Evolutionary conservation across 2,888 invertebrate genomes (phyloP), one percentile per base, ranked within the genome.

Genomic region (Mamestra brassicae): DNA sequence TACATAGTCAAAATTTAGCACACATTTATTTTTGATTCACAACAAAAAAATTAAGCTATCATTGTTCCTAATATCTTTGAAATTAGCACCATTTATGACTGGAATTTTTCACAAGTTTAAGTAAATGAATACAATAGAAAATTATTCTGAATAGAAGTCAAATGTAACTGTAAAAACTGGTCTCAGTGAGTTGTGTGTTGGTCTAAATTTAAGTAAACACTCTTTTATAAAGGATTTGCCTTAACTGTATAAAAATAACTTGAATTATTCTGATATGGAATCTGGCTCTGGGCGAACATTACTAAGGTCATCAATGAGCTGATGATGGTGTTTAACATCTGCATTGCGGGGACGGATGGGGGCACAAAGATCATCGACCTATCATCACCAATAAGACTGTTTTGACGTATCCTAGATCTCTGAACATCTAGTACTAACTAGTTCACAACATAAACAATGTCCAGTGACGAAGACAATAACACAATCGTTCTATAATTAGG

Each of bases 401-500:
- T 69, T 61, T 61, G 69, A 64, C n/a, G 26, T 60, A 52, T 54
- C 71, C 71, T 54, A 81, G 54, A 69, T 50, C 66, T 47, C 42
- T 17, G 38, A 85, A 76, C 74, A 70, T 75, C 76, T 76, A 69
- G 76, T 74, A 78, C 50, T 63, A 69, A 77, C 73, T 81, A 80
- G 81, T 80, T 75, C 77, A 88, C 82, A 88, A 89, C 87, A 90
- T 83, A 92, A 92, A 92, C 89, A 93, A 85, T 76, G 78, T 84
- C 72, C 87, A 88, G 84, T 84, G 86, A 90, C 83, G 86, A 89
- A 76, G 85, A 89, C 87, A 91, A 89, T 85, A 90, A 88, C 87
- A 89, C 89, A 87, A 88, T 89, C 85, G 83, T 89, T 89, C 93
- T 93, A 91, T 91, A 92, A 88, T 92, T 93, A 92, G 92, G 89